phyloP scores from a whole-genome alignment of 2,888 invertebrate species.

The Brassicogethes aeneus region DNA sequence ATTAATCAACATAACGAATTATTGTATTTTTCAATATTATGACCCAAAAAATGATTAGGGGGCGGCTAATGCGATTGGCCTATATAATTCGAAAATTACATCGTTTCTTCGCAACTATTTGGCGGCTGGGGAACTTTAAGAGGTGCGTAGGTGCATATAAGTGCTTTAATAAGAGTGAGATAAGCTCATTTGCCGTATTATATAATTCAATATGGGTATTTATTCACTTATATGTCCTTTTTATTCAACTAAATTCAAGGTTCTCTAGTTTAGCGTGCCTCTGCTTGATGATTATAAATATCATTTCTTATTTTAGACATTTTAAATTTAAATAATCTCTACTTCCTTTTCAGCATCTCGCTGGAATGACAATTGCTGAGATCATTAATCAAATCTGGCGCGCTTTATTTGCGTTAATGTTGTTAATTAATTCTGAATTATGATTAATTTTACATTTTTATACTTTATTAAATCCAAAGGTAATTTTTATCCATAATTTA shows the following conservation, averaged over 20 bases:
- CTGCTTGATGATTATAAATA: neutral
- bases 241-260: neutral
- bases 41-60: no score
- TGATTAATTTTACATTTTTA: no score
- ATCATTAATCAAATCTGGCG: no score
- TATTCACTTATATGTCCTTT: neutral
- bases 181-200: slow-evolving; percentile 1
- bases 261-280: neutral
- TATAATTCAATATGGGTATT: neutral
- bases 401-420: no score
- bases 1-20: no score
- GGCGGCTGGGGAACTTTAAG: neutral
- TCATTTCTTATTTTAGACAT: neutral
- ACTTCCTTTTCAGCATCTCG: neutral
- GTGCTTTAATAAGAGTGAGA: neutral
- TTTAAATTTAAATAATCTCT: neutral
- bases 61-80: no score
- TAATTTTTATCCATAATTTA: no score
- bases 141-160: neutral
- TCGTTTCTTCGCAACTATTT: neutral
- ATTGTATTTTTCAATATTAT: no score
- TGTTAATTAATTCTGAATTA: no score
- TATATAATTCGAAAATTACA: no score
- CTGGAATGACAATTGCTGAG: no score
- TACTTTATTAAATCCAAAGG: no score